Base-by-base conservation (phyloP, 1,140 invertebrate genomes). In the Drosophila parabipectinata region DNA sequence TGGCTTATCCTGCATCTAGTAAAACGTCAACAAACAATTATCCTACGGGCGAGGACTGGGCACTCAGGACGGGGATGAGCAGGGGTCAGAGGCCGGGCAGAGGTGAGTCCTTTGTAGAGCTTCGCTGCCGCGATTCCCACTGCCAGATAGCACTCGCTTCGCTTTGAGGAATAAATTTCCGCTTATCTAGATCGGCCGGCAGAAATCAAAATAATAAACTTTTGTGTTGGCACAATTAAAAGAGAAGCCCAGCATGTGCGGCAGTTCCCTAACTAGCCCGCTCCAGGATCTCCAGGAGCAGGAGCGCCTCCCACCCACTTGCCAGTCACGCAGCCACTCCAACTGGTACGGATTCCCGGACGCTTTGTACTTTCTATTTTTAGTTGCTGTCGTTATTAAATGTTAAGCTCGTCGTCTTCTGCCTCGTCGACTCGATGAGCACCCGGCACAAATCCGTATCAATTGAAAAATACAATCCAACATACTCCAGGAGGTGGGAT, bases 321-420 rank as follows among this genome's bases (percentile, higher is more conserved):
- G 39, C 18, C 59, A 47, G 10, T 34, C 34, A 59, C 34, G 61
- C 39, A 10, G 32, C 44, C 47, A 41, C 52, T 53, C 14, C 59
- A 69, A 72, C 81, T 82, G 82, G 78, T 88, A 62, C 28, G 64
- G 60, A 71, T 67, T 74, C 64, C 55, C 34, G 39, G 4, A 7
- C 41, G n/a, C 15, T 45, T 77, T 21, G 37, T 39, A 56, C 14
- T 72, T 60, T n/a, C 51, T 75, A 76, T 74, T 75, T 76, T 75
- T 79, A 67, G 74, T 72, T 66, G 64, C 80, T 76, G 78, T 52
- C 62, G 56, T 80, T 90, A 87, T 90, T 90, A 87, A 90, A 87
- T 80, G 81, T 83, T 72, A 90, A 90, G 82, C 87, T 83, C 81
- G 41, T 69, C 66, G 67, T 69, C 66, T 87, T 90, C 76, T 68